These are phyloP conservation scores for Henricia sp. DNA, from an alignment of 53 echinoderm and acorn worm genomes.

Conservation along the genomic window DNA sequence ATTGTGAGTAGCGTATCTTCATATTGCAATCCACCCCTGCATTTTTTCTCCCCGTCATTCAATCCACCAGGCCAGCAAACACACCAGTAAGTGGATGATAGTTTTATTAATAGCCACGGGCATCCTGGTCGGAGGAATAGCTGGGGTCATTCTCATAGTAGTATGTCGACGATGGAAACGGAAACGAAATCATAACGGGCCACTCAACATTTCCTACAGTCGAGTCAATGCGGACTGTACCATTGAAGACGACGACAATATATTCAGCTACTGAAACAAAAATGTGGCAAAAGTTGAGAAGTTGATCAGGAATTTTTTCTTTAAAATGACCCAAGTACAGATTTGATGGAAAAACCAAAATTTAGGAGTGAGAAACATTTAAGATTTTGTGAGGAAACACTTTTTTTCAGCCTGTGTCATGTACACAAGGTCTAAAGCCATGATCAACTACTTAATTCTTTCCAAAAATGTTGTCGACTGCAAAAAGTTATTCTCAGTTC, in stretches of 20 bases:
- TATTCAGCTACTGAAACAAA: slow-evolving; percentile 41
- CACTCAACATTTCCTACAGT: slow-evolving; percentile 44
- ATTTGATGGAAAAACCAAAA: too few species aligned
- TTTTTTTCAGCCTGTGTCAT: too few species aligned
- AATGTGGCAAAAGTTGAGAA: background rate
- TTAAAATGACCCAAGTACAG: background rate
- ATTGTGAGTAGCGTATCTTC: background rate
- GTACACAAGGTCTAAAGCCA: too few species aligned
- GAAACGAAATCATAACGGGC: slow-evolving; percentile 10
- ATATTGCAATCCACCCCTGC: background rate
- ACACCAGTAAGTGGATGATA: slow-evolving; percentile 11
- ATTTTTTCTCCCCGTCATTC: background rate
- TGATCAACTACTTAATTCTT: too few species aligned
- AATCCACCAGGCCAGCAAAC: slow-evolving; percentile 23
- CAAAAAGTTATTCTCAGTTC: too few species aligned
- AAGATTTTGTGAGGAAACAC: background rate
- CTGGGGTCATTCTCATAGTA: slow-evolving; percentile 6
- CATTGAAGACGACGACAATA: slow-evolving; percentile 32
- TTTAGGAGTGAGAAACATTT: too few species aligned
- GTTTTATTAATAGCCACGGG: slow-evolving; percentile 18
- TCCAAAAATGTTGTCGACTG: too few species aligned
- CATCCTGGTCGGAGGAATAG: slow-evolving; percentile 22
- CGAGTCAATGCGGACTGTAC: slow-evolving; percentile 26
- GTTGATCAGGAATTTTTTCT: background rate
- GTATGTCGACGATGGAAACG: slow-evolving; percentile 24